Conservation (phyloP, 2,888 invertebrate species). For the Reticulitermes lucifugus region DNA sequence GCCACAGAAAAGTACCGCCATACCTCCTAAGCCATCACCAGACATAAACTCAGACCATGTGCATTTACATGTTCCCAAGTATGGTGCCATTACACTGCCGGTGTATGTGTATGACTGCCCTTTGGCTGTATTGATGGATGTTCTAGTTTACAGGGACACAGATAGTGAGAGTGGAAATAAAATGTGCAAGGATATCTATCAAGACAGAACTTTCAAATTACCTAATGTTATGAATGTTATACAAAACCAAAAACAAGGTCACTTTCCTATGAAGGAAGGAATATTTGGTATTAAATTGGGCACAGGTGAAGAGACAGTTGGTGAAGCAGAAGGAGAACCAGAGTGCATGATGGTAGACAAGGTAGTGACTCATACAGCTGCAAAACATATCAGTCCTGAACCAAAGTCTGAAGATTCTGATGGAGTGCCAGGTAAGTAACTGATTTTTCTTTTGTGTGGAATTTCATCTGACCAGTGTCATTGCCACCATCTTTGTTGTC, state of each 20-base stretch:
- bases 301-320: neutral
- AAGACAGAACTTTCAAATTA: conserved; percentile 67
- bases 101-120: conserved; percentile 78
- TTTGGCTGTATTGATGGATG: conserved; percentile 69
- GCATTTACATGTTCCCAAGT: conserved; percentile 54
- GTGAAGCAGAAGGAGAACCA: neutral
- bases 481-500: no score
- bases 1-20: neutral
- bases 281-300: neutral
- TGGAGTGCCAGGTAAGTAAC: conserved; percentile 56
- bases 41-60: neutral
- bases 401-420: conserved; percentile 66
- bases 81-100: conserved; percentile 65
- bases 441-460: neutral
- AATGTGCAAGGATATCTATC: conserved; percentile 64
- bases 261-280: neutral
- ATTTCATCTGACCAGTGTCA: no score
- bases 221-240: conserved; percentile 55
- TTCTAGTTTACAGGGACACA: conserved; percentile 63
- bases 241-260: neutral
- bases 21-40: conserved; percentile 29
- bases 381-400: conserved; percentile 63
- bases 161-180: conserved; percentile 16
- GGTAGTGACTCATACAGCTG: neutral
- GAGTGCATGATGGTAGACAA: neutral